phyloP scores from a whole-genome alignment of 2,113 vertebrate genomes.

The Fukomys damarensis region DNA sequence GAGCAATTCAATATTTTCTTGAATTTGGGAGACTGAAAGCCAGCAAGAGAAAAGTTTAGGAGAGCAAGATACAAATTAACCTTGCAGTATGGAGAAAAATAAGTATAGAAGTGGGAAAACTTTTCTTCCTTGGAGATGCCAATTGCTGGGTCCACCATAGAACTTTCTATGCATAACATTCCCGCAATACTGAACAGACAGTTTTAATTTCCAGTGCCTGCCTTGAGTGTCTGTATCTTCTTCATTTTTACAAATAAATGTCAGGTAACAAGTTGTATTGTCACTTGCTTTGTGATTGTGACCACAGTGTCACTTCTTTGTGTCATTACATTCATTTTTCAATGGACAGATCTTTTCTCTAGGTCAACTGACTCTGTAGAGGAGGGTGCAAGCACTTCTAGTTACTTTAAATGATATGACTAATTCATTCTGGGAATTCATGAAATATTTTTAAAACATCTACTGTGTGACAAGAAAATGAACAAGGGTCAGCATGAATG shows the following conservation, averaged over 20 bases:
- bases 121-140: not conserved
- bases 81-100: not conserved
- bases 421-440: not conserved
- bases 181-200: not conserved
- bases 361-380: not conserved
- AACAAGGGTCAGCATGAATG: not conserved
- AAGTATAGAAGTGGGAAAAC: not conserved
- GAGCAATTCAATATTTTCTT: constrained; percentile 59
- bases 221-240: not conserved
- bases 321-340: not conserved
- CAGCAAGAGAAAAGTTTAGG: constrained; percentile 54
- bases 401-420: not conserved
- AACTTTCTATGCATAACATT: not conserved
- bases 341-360: not conserved
- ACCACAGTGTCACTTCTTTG: not conserved
- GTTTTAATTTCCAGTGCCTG: not conserved
- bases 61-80: constrained; percentile 41
- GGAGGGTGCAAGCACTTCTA: not conserved
- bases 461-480: not conserved
- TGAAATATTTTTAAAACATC: not conserved
- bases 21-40: constrained; percentile 43
- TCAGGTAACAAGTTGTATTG: not conserved
- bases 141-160: not conserved
- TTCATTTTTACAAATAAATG: constrained; percentile 40
- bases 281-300: constrained; percentile 15